Evolutionary conservation across 2,888 invertebrate genomes (phyloP), one percentile per base, ranked within the genome.

Genomic region (Clunio marinus): DNA sequence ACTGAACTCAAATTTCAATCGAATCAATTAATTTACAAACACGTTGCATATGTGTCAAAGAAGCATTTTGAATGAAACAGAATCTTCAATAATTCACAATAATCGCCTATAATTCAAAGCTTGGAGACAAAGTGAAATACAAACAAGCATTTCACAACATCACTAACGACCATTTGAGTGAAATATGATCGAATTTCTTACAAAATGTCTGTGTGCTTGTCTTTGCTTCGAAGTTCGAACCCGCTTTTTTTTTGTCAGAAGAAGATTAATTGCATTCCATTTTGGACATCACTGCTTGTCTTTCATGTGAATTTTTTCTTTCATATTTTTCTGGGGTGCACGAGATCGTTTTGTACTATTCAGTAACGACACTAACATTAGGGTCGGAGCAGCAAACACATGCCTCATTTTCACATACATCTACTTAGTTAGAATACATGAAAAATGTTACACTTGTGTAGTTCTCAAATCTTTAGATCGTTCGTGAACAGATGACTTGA

Each of bases 181-280:
- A 41, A 41, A 41, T 41, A 41, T 41, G 41, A 41, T 41, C 41
- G 41, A 41, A 41, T 15, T 41, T 41, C 41, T 41, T 41, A 41
- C 41, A 41, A 41, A 41, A 41, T 41, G 41, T 41, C n/a, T n/a
- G n/a, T n/a, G n/a, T n/a, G n/a, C n/a, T n/a, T n/a, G n/a, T n/a
- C n/a, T n/a, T n/a, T n/a, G n/a, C n/a, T n/a, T n/a, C n/a, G n/a
- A n/a, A n/a, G n/a, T n/a, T n/a, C 41, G 41, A n/a, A 10, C 15
- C n/a, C 41, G 41, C 10, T 15, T 41, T 15, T 41, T 15, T 41
- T 41, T 15, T 41, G 10, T 41, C 15, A 15, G 10, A n/a, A 2
- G n/a, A 41, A 41, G 41, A 41, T 41, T 41, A 41, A 41, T 41
- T 2, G 41, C 41, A 41, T 41, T 41, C 41, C 41, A 41, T 41